Conservation (phyloP, 2,113 vertebrate species). For the Rhinolophus ferrumequinum region DNA sequence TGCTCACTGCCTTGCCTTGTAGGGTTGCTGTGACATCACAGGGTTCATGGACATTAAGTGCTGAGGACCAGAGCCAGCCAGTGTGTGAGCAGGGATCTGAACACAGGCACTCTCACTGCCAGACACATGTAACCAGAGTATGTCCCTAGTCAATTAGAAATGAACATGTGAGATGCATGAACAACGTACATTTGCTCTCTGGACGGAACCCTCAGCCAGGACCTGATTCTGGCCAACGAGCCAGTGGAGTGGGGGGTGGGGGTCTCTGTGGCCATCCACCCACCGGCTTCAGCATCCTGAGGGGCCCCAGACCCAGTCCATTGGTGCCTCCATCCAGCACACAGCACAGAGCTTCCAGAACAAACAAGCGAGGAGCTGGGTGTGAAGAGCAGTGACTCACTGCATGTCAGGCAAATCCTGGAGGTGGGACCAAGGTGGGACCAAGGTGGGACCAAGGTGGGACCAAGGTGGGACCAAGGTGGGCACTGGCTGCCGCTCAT, state of each 20-base stretch:
- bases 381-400: not conserved
- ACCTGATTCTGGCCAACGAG: not conserved
- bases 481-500: accelerated
- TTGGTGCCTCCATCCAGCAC: not conserved
- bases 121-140: not conserved
- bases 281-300: accelerated
- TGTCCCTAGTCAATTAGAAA: not conserved
- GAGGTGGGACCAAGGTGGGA: not conserved
- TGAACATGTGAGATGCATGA: not conserved
- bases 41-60: too few species aligned
- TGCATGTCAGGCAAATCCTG: not conserved
- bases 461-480: not conserved
- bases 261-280: not conserved
- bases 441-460: too few species aligned
- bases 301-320: not conserved
- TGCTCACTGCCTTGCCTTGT: accelerated
- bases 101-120: not conserved
- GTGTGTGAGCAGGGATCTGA: not conserved
- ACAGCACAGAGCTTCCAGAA: not conserved
- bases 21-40: not conserved
- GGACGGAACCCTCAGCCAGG: not conserved
- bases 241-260: accelerated
- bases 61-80: not conserved
- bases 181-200: not conserved
- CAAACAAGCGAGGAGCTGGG: not conserved